Evolutionary conservation across 2,888 invertebrate species (phyloP).

Genomic region (Drosophila leonis): DNA sequence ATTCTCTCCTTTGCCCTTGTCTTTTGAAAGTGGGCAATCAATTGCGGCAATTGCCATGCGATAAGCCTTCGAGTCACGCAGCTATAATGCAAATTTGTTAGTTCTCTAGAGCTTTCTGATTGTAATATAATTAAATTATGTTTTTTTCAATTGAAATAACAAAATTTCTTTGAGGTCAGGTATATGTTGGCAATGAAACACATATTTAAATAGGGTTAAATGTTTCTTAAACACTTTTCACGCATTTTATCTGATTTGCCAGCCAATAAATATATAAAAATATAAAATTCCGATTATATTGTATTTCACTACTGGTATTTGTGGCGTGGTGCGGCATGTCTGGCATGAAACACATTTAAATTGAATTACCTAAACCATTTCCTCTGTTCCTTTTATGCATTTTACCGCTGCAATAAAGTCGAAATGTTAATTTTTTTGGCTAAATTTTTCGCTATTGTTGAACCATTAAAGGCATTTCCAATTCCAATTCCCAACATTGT

Average conservation of each 20-base stretch:
- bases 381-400: slow-evolving; percentile 12
- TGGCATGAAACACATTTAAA: slow-evolving; percentile 24
- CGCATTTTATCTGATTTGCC: background rate
- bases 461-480: slow-evolving; percentile 36
- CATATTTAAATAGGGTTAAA: background rate
- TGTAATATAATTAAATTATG: slow-evolving; percentile 20
- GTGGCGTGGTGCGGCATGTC: slow-evolving; percentile 12
- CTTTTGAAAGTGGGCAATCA: slow-evolving; percentile 13
- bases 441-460: slow-evolving; percentile 39
- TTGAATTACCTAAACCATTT: slow-evolving; percentile 32
- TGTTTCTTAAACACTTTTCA: background rate
- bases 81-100: slow-evolving; percentile 22
- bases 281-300: background rate
- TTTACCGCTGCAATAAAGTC: slow-evolving; percentile 20
- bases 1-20: background rate
- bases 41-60: slow-evolving; percentile 47
- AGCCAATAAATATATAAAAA: background rate
- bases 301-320: slow-evolving; percentile 2
- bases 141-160: background rate
- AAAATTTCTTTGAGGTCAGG: slow-evolving; percentile 23
- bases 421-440: slow-evolving; percentile 23
- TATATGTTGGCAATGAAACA: slow-evolving; percentile 22
- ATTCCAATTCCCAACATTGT: slow-evolving; percentile 30
- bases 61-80: slow-evolving; percentile 52
- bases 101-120: background rate